A percentile compares a stretch with the other conserved stretches of the same genome.
Conservation (phyloP, 2,888 invertebrate genomes). For the Ryuthela nishihirai region DNA sequence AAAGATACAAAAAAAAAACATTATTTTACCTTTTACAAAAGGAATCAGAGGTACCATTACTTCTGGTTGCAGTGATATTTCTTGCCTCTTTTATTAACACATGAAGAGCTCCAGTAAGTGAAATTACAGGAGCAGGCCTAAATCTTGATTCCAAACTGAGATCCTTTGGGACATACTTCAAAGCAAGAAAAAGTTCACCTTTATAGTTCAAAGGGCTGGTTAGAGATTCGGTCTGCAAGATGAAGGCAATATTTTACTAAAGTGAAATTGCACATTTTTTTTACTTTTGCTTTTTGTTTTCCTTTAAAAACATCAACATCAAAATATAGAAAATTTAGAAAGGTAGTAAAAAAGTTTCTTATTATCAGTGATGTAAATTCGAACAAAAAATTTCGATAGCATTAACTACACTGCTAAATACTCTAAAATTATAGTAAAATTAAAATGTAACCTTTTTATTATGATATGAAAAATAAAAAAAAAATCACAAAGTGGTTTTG, state of each 20-base stretch:
- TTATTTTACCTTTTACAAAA: slow-evolving; percentile 82
- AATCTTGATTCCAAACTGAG: slow-evolving; percentile 40
- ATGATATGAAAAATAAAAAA: no score
- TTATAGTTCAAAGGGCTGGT: slow-evolving; percentile 72
- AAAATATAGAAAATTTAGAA: background rate
- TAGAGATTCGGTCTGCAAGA: slow-evolving; percentile 26
- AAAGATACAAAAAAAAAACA: no score
- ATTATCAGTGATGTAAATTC: no score
- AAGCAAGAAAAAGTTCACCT: slow-evolving; percentile 85
- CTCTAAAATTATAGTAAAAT: no score
- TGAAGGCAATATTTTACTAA: background rate
- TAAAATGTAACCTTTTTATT: no score
- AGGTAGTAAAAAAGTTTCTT: no score
- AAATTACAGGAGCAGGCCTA: slow-evolving; percentile 22
- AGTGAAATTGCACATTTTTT: background rate
- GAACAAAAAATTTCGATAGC: no score
- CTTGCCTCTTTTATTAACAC: slow-evolving; percentile 92
- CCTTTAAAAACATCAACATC: background rate
- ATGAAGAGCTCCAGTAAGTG: slow-evolving; percentile 73
- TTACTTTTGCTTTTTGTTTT: no score
- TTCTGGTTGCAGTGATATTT: slow-evolving; percentile 78
- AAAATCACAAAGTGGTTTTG: no score
- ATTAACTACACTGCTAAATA: no score
- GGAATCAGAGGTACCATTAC: slow-evolving; percentile 86
- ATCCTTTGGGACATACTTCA: slow-evolving; percentile 83